Evolutionary conservation across 2,113 vertebrate species (phyloP).

Genomic region (Grantiella picta): DNA sequence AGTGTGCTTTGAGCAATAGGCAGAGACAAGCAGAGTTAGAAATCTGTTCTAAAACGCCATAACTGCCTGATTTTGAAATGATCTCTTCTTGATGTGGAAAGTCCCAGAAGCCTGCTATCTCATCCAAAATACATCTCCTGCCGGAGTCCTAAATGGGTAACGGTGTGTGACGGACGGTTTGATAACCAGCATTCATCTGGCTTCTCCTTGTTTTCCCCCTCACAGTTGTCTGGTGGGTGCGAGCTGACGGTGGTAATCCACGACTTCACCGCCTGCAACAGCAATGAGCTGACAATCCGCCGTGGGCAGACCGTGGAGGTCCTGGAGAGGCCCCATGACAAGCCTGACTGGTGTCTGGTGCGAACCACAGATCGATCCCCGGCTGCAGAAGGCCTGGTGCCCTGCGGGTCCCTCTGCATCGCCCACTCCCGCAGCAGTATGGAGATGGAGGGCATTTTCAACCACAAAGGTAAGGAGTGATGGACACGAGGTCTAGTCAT

Average conservation of each 20-base stretch:
- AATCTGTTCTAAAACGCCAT: background rate
- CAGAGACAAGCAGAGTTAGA: background rate
- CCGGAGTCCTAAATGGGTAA: conserved; percentile 5
- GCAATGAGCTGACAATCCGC: conserved; percentile 92
- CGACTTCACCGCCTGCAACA: conserved; percentile 94
- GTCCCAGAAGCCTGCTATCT: background rate
- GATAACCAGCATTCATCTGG: background rate
- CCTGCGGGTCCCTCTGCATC: conserved; percentile 94
- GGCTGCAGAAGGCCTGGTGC: conserved; percentile 90
- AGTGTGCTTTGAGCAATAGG: background rate
- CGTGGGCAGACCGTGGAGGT: conserved; percentile 97
- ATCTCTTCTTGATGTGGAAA: background rate
- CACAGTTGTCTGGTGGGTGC: conserved; percentile 93
- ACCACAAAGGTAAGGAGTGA: conserved; percentile 91
- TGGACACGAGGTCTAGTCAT: accelerated
- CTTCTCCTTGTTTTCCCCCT: conserved; percentile 8
- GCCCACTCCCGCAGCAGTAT: conserved; percentile 97
- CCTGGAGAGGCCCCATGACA: conserved; percentile 92
- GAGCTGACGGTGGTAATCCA: conserved; percentile 98
- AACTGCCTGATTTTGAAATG: background rate
- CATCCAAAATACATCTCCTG: background rate
- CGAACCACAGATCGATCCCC: conserved; percentile 95
- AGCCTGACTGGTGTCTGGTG: conserved; percentile 96
- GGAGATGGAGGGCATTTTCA: conserved; percentile 99
- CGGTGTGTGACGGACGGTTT: background rate